Evolutionary conservation across 2,797 vertebrate species (phyloP), one percentile per base, ranked within the genome.

Genomic region (Intellagama lesueurii): DNA sequence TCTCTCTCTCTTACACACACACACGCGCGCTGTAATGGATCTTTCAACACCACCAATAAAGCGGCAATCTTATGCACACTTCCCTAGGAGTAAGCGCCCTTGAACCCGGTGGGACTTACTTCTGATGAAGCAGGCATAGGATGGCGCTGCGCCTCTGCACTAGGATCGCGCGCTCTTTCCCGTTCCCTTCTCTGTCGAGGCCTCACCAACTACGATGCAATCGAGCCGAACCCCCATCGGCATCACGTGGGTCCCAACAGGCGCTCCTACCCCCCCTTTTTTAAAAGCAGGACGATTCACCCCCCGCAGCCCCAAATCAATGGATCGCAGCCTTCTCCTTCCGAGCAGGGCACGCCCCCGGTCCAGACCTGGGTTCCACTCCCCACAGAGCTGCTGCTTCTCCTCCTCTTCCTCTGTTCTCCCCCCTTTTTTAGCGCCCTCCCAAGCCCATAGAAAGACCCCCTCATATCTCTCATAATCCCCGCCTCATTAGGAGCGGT

Each of bases 321-420:
- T 7, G n/a, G 22, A 35, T 19, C n/a, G n/a, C 72, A 32, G 72
- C 11, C 44, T 24, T 35, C n/a, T 56, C 73, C 11, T 5, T 11
- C n/a, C 19, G 4, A 5, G 11, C n/a, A 32, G 77, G 32, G 26
- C 9, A 22, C 30, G 30, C 26, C 77, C 44, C 52, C 6, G 3
- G 0, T 12, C 19, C 1, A 0, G 7, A 8, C 32, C 5, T 19
- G 8, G 4, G 9, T 52, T 14, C 24, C 35, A 12, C 7, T 14
- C 32, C 69, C 32, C 69, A 7, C 24, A 40, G 40, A 40, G 40
- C 40, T 40, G 40, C 40, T 40, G 40, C 40, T 40, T 40, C 40
- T 1, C 40, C 40, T 40, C 40, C 40, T 40, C 40, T 40, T 40
- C 40, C 3, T 40, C 40, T 40, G 40, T 40, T 40, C 40, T 40